Conservation (phyloP, 2,113 vertebrate species). For the Accipiter virgatus region DNA sequence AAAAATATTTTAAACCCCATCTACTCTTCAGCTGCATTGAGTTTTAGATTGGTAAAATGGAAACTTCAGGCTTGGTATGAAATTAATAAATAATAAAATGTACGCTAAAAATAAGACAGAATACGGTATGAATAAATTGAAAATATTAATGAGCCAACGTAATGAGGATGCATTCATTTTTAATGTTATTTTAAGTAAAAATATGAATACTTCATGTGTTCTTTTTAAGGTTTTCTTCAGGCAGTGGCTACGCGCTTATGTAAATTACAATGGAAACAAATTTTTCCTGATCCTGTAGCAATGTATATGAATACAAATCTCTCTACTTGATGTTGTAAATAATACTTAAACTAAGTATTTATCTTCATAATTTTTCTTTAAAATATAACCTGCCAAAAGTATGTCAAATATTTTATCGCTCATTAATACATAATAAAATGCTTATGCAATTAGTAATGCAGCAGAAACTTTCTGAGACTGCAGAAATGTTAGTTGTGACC, state of each 20-base stretch:
- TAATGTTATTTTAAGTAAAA: constrained; percentile 70
- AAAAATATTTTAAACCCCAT: not conserved
- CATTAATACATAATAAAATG: not conserved
- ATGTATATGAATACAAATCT: not conserved
- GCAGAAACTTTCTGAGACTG: not conserved
- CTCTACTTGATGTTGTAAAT: constrained; percentile 17
- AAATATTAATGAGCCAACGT: constrained; percentile 44
- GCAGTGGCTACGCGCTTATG: not conserved
- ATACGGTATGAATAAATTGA: constrained; percentile 35
- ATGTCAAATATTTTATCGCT: not conserved
- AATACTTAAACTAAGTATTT: constrained; percentile 28
- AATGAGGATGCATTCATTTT: constrained; percentile 56
- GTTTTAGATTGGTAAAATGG: not conserved
- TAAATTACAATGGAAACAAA: constrained; percentile 17
- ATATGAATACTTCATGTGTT: constrained; percentile 63
- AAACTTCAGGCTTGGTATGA: not conserved
- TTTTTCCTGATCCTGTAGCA: not conserved
- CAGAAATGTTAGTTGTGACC: not conserved
- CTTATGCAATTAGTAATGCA: not conserved
- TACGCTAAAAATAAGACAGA: constrained; percentile 19
- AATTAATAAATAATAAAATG: constrained; percentile 36
- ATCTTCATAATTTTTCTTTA: not conserved
- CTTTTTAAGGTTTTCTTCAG: constrained; percentile 42
- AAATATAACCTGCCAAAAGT: not conserved
- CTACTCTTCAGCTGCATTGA: not conserved